Percentiles rank a stretch among this genome's conserved stretches.
Conservation (phyloP, 2,113 vertebrate genomes). For the Callorhinus ursinus region DNA sequence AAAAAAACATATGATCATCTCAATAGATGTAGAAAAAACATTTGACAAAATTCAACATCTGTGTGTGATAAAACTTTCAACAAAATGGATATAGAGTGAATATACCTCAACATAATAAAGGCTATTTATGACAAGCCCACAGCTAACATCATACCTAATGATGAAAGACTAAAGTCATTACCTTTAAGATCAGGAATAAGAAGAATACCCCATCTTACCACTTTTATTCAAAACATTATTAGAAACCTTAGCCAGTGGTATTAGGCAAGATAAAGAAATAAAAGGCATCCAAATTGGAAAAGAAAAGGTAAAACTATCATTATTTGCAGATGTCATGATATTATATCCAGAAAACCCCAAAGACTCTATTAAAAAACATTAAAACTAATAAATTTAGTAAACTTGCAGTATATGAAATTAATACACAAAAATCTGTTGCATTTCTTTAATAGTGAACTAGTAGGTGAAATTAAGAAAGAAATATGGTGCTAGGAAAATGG, state of each 20-base stretch:
- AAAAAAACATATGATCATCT: not conserved
- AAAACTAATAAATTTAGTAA: not conserved
- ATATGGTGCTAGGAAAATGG: not conserved
- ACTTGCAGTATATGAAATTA: not conserved
- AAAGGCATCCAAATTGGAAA: not conserved
- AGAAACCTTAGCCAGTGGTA: not conserved
- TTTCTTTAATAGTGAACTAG: not conserved
- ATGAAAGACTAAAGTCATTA: not conserved
- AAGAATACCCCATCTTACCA: not conserved
- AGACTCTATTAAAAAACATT: not conserved
- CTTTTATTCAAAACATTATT: not conserved
- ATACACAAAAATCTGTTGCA: not conserved
- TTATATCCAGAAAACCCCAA: not conserved
- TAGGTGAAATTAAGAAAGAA: not conserved
- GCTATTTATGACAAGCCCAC: not conserved
- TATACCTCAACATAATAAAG: not conserved
- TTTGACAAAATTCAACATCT: not conserved
- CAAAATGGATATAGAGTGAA: not conserved
- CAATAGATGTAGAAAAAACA: not conserved
- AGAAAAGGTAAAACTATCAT: not conserved
- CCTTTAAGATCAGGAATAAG: not conserved
- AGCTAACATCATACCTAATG: not conserved
- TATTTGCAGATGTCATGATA: not conserved
- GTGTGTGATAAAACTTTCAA: not conserved
- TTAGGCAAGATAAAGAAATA: not conserved